Evolutionary conservation across 2,797 vertebrate species (phyloP).

Genomic region (Thalassophryne amazonica): DNA sequence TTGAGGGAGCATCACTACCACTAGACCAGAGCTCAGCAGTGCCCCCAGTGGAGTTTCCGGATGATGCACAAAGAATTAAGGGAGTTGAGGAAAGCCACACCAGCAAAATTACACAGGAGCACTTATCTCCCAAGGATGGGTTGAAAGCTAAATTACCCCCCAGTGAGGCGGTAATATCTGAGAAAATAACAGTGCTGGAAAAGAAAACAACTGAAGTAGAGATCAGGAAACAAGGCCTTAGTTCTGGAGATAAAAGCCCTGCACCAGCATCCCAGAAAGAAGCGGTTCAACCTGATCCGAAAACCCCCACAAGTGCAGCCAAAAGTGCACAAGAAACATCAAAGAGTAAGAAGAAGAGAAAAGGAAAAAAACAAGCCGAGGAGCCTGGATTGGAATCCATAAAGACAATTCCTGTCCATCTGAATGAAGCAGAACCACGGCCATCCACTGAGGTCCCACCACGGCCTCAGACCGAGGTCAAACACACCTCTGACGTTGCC

Average conservation of each 20-base stretch:
- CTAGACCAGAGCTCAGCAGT: background rate
- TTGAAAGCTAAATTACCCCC: constrained; percentile 6
- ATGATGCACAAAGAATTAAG: constrained; percentile 29
- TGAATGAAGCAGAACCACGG: constrained; percentile 32
- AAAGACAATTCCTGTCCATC: constrained; percentile 31
- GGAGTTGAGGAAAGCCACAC: constrained; percentile 19
- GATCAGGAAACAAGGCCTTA: constrained; percentile 16
- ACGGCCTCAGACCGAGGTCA: constrained; percentile 21
- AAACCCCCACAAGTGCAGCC: constrained; percentile 20
- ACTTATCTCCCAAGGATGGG: constrained; percentile 6
- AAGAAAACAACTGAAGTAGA: constrained; percentile 43
- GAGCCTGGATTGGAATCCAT: constrained; percentile 17
- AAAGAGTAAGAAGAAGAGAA: constrained; percentile 66
- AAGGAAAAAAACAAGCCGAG: constrained; percentile 61
- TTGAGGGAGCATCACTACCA: constrained; percentile 2
- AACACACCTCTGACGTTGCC: constrained; percentile 28
- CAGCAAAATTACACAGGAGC: constrained; percentile 24
- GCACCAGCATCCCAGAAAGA: constrained; percentile 28
- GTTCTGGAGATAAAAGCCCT: constrained; percentile 26
- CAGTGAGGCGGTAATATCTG: constrained; percentile 26
- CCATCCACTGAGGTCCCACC: constrained; percentile 34
- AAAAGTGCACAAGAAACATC: constrained; percentile 39
- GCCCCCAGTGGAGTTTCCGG: constrained; percentile 24
- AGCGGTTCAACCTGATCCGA: constrained; percentile 16
- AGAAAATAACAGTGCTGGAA: constrained; percentile 39